A percentile compares a stretch with the other conserved stretches of the same genome.
Evolutionary conservation across 2,888 invertebrate genomes (phyloP).

Genomic region (Nomada ferruginata): DNA sequence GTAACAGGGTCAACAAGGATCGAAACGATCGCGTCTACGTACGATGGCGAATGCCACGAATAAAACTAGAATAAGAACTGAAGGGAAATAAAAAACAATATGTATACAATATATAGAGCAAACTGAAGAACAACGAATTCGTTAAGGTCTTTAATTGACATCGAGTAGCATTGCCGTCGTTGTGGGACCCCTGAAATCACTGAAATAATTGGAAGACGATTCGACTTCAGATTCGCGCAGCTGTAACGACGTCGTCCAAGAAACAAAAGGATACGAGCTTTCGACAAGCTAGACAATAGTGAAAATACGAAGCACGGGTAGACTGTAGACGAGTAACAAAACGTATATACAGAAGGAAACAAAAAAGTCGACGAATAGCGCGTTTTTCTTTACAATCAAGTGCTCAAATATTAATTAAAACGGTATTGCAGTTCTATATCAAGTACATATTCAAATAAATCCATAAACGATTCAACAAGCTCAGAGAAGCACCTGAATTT

Average conservation of each 20-base stretch:
- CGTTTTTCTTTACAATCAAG: conserved; percentile 29
- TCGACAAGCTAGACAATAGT: background rate
- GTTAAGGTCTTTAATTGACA: conserved; percentile 56
- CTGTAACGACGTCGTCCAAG: conserved; percentile 35
- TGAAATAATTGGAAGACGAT: conserved; percentile 55
- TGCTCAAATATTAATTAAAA: too few species aligned
- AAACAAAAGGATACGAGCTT: conserved; percentile 8
- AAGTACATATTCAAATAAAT: too few species aligned
- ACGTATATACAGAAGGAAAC: background rate
- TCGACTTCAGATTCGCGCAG: conserved; percentile 25
- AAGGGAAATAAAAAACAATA: background rate
- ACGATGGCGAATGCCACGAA: background rate
- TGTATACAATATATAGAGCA: background rate
- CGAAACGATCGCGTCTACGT: conserved; percentile 21
- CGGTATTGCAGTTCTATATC: too few species aligned
- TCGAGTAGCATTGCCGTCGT: conserved; percentile 44
- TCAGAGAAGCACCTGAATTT: too few species aligned
- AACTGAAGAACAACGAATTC: conserved; percentile 44
- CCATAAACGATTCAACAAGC: too few species aligned
- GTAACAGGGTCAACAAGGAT: conserved; percentile 33
- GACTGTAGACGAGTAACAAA: conserved; percentile 10
- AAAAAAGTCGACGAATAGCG: background rate
- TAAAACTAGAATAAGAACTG: background rate
- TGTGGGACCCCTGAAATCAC: conserved; percentile 35
- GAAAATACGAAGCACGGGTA: conserved; percentile 5